A percentile compares a stretch with the other conserved stretches of the same genome.
These are phyloP conservation scores for Xenotilapia leptura DNA, from an alignment of 2,113 vertebrate species.

Conservation along the genomic window DNA sequence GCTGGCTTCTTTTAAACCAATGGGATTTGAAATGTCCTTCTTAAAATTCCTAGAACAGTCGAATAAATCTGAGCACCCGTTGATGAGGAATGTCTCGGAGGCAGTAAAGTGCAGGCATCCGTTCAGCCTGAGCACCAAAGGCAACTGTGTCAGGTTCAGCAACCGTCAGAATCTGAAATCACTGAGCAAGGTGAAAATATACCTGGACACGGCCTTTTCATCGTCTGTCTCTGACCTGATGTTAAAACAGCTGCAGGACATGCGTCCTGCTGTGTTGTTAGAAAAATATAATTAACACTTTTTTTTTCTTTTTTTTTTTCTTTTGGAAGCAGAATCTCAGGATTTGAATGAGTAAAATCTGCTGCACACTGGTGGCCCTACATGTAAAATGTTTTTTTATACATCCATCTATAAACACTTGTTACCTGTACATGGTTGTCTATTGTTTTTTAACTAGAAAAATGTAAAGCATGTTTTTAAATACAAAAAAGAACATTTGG, in stretches of 20 bases:
- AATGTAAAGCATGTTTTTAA: slow-evolving; percentile 78
- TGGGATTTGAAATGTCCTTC: slow-evolving; percentile 97
- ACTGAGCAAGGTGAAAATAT: slow-evolving; percentile 80
- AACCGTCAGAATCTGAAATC: slow-evolving; percentile 81
- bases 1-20: slow-evolving; percentile 89
- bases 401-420: background rate
- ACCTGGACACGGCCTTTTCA: slow-evolving; percentile 78
- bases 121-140: slow-evolving; percentile 35
- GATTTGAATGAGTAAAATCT: slow-evolving; percentile 54
- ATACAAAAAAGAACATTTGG: background rate
- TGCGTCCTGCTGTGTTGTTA: slow-evolving; percentile 83
- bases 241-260: slow-evolving; percentile 91
- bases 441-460: slow-evolving; percentile 35
- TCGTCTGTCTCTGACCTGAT: slow-evolving; percentile 72
- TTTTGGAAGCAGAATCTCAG: slow-evolving; percentile 64
- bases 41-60: slow-evolving; percentile 92
- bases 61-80: slow-evolving; percentile 75
- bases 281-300: slow-evolving; percentile 54
- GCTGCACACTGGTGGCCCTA: slow-evolving; percentile 29
- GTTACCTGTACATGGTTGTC: slow-evolving; percentile 10
- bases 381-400: background rate
- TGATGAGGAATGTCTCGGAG: slow-evolving; percentile 62
- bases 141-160: slow-evolving; percentile 78
- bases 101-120: slow-evolving; percentile 25
- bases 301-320: background rate